Evolutionary conservation across 92 coral and sea anemone genomes (phyloP).

Genomic region (Porites lobata): DNA sequence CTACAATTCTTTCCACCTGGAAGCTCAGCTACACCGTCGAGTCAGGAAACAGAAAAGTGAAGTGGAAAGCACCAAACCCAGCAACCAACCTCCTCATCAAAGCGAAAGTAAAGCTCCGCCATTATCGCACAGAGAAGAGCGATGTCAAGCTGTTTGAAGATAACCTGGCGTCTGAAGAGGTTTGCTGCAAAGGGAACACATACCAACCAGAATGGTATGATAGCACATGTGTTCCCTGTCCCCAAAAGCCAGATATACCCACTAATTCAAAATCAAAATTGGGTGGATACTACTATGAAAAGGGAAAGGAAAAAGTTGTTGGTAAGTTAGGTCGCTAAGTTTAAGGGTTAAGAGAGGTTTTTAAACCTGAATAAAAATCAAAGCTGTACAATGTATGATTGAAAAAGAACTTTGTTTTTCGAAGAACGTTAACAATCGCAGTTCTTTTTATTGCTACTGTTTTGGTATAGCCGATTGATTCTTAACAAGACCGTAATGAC

Average conservation of each 20-base stretch:
- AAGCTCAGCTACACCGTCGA: slow-evolving; percentile 33
- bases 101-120: slow-evolving; percentile 52
- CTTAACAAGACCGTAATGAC: too few species aligned
- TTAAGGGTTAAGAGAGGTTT: too few species aligned
- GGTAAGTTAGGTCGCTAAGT: too few species aligned
- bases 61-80: slow-evolving; percentile 69
- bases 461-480: too few species aligned
- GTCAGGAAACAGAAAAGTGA: slow-evolving; percentile 1
- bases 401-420: too few species aligned
- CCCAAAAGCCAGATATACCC: background rate
- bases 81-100: slow-evolving; percentile 55
- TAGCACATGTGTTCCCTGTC: slow-evolving; percentile 49
- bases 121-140: background rate
- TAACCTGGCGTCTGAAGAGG: slow-evolving; percentile 34
- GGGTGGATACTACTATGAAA: slow-evolving; percentile 67
- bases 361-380: too few species aligned
- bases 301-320: slow-evolving; percentile 41
- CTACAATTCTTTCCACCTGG: slow-evolving; percentile 67
- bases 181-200: slow-evolving; percentile 33
- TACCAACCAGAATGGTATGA: slow-evolving; percentile 47
- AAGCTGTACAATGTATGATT: too few species aligned
- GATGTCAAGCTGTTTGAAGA: background rate
- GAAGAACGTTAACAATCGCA: too few species aligned
- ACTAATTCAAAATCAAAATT: slow-evolving; percentile 38
- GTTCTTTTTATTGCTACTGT: too few species aligned